These are phyloP conservation scores for Pelvicachromis taeniatus DNA, from an alignment of 2,113 vertebrate species.

Conservation along the genomic window DNA sequence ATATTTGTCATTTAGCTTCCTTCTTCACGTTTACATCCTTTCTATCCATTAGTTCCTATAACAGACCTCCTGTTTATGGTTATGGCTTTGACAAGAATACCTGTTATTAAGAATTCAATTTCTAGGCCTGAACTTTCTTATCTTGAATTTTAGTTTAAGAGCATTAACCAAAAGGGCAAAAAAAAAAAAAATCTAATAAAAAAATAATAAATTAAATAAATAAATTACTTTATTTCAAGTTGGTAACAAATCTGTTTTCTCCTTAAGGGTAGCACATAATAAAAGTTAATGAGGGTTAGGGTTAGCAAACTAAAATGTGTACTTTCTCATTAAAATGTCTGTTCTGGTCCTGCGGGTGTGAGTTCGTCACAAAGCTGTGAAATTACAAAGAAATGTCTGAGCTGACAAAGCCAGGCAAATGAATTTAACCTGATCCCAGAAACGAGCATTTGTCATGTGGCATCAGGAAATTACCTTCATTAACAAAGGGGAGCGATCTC, in stretches of 20 bases:
- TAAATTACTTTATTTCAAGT: neutral
- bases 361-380: neutral
- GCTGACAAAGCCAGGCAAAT: neutral
- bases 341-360: neutral
- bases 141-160: neutral
- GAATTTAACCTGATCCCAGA: neutral
- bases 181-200: neutral
- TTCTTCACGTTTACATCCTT: neutral
- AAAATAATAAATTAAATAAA: neutral
- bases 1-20: neutral
- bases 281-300: constrained; percentile 40
- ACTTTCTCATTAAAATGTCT: constrained; percentile 45
- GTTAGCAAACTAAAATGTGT: constrained; percentile 29
- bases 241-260: neutral
- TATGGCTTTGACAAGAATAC: neutral
- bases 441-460: neutral
- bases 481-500: neutral
- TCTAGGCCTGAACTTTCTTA: neutral
- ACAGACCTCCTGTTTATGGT: neutral
- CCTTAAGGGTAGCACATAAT: constrained; percentile 15
- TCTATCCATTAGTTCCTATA: neutral
- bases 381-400: neutral
- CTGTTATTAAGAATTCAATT: neutral
- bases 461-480: neutral
- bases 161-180: neutral